phyloP scores from a whole-genome alignment of 1,140 invertebrate genomes.

The Cryptotermes secundus region DNA sequence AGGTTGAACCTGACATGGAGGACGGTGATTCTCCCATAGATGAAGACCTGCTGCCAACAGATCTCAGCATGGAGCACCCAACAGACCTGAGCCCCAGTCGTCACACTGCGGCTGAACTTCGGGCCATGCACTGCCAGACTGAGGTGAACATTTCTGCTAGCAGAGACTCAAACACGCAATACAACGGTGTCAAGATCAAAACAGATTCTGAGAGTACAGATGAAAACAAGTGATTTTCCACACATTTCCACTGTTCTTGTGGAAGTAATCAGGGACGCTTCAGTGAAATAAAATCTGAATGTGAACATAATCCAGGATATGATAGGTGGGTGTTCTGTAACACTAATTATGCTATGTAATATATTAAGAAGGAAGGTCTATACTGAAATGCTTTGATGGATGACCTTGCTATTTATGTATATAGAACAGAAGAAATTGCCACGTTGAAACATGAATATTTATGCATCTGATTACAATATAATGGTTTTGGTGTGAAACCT shows the following conservation, averaged over 20 bases:
- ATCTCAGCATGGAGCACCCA: conserved; percentile 44
- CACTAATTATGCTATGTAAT: neutral
- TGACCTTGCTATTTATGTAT: neutral
- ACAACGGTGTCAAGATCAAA: conserved; percentile 6
- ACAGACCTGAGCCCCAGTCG: conserved; percentile 31
- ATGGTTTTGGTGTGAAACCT: neutral
- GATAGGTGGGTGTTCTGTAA: neutral
- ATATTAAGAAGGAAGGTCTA: neutral
- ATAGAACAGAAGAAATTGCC: neutral
- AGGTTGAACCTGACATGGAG: conserved; percentile 33
- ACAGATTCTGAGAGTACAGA: neutral
- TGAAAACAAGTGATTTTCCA: neutral
- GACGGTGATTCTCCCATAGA: conserved; percentile 30
- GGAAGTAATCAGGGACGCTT: neutral
- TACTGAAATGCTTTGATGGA: neutral
- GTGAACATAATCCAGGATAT: neutral
- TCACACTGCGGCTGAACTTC: neutral
- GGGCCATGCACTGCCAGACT: neutral
- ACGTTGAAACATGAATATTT: neutral
- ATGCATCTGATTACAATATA: neutral
- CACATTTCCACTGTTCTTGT: no score
- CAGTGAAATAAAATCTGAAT: neutral
- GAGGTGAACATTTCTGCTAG: neutral
- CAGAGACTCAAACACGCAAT: neutral
- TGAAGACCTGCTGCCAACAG: conserved; percentile 44